Conservation (phyloP, 2,888 invertebrate genomes). For the Pollenia griseotomentosa region DNA sequence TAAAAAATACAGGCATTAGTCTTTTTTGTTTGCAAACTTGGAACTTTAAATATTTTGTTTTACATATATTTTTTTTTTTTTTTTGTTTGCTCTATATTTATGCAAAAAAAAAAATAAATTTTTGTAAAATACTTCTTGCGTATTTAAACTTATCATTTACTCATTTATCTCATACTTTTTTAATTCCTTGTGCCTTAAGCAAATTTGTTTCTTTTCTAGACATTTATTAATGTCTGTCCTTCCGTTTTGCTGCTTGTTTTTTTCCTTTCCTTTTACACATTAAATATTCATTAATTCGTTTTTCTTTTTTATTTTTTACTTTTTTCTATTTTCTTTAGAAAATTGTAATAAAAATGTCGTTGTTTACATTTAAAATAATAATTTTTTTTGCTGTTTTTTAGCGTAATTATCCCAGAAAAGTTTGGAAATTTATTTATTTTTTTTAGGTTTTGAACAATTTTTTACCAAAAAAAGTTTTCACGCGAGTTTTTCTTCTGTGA, state of each 20-base stretch:
- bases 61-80: too few relatives aligned
- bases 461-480: constrained; percentile 12
- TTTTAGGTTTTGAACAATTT: background rate
- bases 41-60: too few relatives aligned
- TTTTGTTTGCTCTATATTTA: too few relatives aligned
- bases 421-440: constrained; percentile 48
- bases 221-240: constrained; percentile 13
- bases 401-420: constrained; percentile 25
- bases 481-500: constrained; percentile 38
- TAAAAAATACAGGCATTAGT: too few relatives aligned
- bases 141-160: background rate
- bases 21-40: background rate
- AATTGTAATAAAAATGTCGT: constrained; percentile 71
- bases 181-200: constrained; percentile 9
- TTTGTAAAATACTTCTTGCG: too few relatives aligned
- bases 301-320: constrained; percentile 29
- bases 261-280: constrained; percentile 71
- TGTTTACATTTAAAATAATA: constrained; percentile 69
- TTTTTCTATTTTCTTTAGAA: constrained; percentile 22
- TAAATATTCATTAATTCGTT: constrained; percentile 82
- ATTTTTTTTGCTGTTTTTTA: constrained; percentile 29
- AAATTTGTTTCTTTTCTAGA: background rate
- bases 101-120: too few relatives aligned
- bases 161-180: background rate
- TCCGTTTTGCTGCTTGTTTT: constrained; percentile 7